These are phyloP conservation scores for Ramphastos sulfuratus DNA, from an alignment of 2,113 vertebrate species.

Conservation along the genomic window DNA sequence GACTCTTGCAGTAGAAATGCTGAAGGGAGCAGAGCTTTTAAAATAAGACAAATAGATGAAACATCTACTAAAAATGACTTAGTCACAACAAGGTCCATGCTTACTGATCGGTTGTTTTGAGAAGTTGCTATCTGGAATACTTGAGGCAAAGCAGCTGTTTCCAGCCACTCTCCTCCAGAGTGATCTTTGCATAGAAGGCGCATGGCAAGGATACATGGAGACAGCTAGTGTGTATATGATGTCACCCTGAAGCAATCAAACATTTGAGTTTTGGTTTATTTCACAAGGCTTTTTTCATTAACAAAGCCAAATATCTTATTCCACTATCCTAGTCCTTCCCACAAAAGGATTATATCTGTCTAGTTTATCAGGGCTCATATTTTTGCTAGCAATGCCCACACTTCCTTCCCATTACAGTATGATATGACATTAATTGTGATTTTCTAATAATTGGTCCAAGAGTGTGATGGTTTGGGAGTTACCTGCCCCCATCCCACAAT, in stretches of 20 bases:
- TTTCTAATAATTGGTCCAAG: background rate
- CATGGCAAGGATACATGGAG: background rate
- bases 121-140: conserved; percentile 28
- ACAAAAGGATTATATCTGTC: conserved; percentile 15
- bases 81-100: conserved; percentile 7
- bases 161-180: background rate
- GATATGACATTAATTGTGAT: conserved; percentile 31
- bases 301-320: conserved; percentile 15
- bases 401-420: background rate
- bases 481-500: too few species aligned
- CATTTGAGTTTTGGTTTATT: conserved; percentile 29
- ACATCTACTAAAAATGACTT: conserved; percentile 19
- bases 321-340: background rate
- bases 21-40: conserved; percentile 14
- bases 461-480: too few species aligned
- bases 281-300: conserved; percentile 9
- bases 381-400: background rate
- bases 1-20: background rate
- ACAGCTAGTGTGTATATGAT: background rate
- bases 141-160: conserved; percentile 40
- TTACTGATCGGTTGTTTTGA: conserved; percentile 34
- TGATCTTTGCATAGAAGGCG: background rate
- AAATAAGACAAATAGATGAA: conserved; percentile 27
- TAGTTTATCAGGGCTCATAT: conserved; percentile 5
- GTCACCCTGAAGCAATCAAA: conserved; percentile 19